Evolutionary conservation across 2,113 vertebrate species (phyloP), one percentile per base, ranked within the genome.

Genomic region (Cromileptes altivelis): DNA sequence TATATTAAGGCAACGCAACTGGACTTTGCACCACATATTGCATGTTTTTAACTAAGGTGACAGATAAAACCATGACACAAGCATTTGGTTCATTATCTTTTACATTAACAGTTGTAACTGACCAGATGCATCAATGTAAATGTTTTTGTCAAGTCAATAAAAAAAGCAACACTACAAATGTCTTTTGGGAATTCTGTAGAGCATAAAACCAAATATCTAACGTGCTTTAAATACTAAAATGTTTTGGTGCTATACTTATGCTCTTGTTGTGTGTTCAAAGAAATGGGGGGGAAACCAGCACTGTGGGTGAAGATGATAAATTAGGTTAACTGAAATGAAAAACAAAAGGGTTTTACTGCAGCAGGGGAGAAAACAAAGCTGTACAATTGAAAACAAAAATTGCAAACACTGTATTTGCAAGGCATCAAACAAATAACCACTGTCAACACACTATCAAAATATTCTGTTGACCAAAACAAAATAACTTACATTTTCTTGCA

Each of bases 321-420:
- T 19, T 33, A 25, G 6, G 19, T 27, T 21, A 18, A 40, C 10
- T 56, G 4, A 67, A 27, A 53, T 10, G n/a, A 13, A 27, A 62
- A 27, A 33, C 21, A 69, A 52, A 57, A 49, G 9, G 2, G 13
- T 42, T 81, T 76, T 25, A 77, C 57, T 13, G 10, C 6, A 15
- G 8, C 15, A 15, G 45, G 27, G 78, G 49, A 52, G 13, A 0
- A 53, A 61, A 73, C 25, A 4, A 65, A 56, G 19, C 40, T 71
- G 56, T 79, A 76, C 40, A 85, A 64, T 0, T 40, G 27, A 55
- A 81, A 92, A 88, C 61, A 75, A 72, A 77, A 80, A 78, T 18
- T 64, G 70, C 75, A 82, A 91, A 90, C 74, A 78, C 70, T 81
- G 53, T 56, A 67, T 84, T 74, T 73, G 75, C 73, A 86, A 55